phyloP scores from a whole-genome alignment of 1,140 invertebrate species.

The Drosophila bipectinata region DNA sequence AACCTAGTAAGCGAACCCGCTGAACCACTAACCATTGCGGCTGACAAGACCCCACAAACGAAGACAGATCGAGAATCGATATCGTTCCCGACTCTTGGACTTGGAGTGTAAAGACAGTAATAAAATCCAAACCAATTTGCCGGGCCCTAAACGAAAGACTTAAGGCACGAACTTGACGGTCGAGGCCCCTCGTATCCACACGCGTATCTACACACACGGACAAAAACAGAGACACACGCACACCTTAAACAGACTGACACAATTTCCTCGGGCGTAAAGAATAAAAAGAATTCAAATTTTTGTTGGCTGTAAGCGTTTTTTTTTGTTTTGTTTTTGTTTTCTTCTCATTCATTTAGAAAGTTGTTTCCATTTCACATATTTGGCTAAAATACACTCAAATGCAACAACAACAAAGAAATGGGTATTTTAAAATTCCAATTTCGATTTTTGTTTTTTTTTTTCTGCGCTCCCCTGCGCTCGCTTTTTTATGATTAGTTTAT shows the following conservation, averaged over 20 bases:
- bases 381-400: slow-evolving; percentile 62
- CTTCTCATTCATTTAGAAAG: slow-evolving; percentile 74
- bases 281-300: slow-evolving; percentile 81
- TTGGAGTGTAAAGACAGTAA: slow-evolving; percentile 13
- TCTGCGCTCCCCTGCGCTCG: slow-evolving; percentile 17
- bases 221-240: slow-evolving; percentile 35
- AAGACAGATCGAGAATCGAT: slow-evolving; percentile 38
- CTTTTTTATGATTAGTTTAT: slow-evolving; percentile 70
- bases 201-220: slow-evolving; percentile 11
- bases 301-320: slow-evolving; percentile 1
- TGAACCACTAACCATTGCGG: slow-evolving; percentile 61
- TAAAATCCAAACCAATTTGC: slow-evolving; percentile 45
- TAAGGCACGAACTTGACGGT: slow-evolving; percentile 60
- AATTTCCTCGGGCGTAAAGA: slow-evolving; percentile 80
- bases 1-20: slow-evolving; percentile 79
- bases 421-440: slow-evolving; percentile 71
- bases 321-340: slow-evolving; percentile 30
- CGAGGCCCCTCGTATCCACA: slow-evolving; percentile 17
- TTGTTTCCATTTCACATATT: slow-evolving; percentile 82
- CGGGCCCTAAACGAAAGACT: slow-evolving; percentile 77
- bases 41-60: slow-evolving; percentile 3
- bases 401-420: slow-evolving; percentile 32
- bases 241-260: slow-evolving; percentile 67
- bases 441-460: slow-evolving; percentile 63
- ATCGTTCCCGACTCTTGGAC: slow-evolving; percentile 14